Evolutionary conservation across 2,113 vertebrate species (phyloP), one percentile per base, ranked within the genome.

Genomic region (Kryptolebias marmoratus): DNA sequence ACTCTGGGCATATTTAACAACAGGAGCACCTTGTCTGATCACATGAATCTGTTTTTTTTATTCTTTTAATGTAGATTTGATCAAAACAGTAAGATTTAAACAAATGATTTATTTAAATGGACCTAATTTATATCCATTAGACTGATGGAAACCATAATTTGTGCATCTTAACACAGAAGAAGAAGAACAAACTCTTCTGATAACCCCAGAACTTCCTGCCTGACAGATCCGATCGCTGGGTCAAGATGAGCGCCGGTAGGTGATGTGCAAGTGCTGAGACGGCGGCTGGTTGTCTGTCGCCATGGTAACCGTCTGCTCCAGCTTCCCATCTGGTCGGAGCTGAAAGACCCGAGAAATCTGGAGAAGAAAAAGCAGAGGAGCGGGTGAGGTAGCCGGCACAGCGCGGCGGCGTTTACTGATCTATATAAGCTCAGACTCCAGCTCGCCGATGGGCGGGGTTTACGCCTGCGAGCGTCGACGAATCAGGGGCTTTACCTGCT

Each of bases 251-350:
- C 94, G 95, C 77, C 90, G 93, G 91, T 99, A 99, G 50, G 93
- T 96, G 61, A 99, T 92, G 80, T 93, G 95, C 80, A 99, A 93
- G 84, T 98, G 97, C 87, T 96, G 96, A 50, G 90, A 95, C 92
- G 98, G 91, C 30, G 95, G 93, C 87, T 98, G 96, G n/a, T 93
- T 94, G 81, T 94, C 95, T 82, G 96, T 96, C 83, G 95, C 95
- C 97, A 99, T 98, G 74, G 94, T 97, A 88, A 99, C 95, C 0
- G 94, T 97, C 94, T 99, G 97, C 88, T 97, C 96, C 77, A 99
- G 93, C 85, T 91, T 96, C 77, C 97, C 96, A 30, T 99, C 96
- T 0, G 95, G 89, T 75, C 89, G 95, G 75, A 98, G 95, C 80
- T 95, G 92, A 92, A 98, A 96, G 85, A 93, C 94, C 82, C 97